These are phyloP conservation scores for Enteromius radiatus DNA, from an alignment of 2,797 vertebrate species.

Conservation along the genomic window DNA sequence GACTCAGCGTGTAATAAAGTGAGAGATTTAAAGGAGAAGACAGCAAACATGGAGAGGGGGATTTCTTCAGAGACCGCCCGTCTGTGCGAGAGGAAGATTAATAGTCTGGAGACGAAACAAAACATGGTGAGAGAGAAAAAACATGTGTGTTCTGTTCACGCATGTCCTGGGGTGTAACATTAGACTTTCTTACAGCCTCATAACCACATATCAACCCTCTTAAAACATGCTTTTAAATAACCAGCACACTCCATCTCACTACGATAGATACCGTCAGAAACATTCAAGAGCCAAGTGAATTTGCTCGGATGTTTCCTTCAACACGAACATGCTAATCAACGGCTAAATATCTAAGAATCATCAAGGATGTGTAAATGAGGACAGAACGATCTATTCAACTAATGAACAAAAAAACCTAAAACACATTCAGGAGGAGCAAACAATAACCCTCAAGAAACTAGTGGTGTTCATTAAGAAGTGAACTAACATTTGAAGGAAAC, in stretches of 20 bases:
- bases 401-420: not conserved
- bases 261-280: not conserved
- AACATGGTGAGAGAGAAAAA: not conserved
- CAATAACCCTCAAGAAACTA: not conserved
- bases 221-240: constrained; percentile 2
- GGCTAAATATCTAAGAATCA: not conserved
- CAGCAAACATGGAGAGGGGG: not conserved
- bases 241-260: not conserved
- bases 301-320: not conserved
- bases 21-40: not conserved
- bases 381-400: not conserved
- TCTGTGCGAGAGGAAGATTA: not conserved
- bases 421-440: not conserved
- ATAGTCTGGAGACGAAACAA: constrained; percentile 4
- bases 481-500: constrained; percentile 2
- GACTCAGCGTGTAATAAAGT: not conserved
- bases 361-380: not conserved
- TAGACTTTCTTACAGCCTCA: not conserved
- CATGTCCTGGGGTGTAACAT: not conserved
- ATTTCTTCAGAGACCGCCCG: not conserved
- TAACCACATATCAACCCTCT: not conserved
- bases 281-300: not conserved
- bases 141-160: not conserved
- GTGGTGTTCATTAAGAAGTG: not conserved
- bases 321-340: not conserved